These are phyloP conservation scores for Motacilla alba DNA, from an alignment of 2,113 vertebrate genomes.

Conservation along the genomic window DNA sequence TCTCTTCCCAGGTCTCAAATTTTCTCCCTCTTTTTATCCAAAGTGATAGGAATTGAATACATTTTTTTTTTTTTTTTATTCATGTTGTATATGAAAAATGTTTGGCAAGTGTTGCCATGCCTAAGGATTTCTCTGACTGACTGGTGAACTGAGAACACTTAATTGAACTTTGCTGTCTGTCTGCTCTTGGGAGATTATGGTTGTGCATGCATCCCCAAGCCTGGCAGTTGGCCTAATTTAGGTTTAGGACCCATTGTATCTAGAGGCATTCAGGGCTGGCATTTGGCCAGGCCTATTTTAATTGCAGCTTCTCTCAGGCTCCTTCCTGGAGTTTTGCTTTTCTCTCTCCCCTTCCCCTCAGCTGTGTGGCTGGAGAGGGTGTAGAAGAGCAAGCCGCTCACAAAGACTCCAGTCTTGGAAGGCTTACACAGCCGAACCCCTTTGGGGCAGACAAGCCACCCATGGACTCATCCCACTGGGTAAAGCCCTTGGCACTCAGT, in stretches of 20 bases:
- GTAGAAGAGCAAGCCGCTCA: not conserved
- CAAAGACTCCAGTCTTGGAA: conserved; percentile 30
- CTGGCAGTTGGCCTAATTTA: conserved; percentile 62
- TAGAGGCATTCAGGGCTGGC: conserved; percentile 49
- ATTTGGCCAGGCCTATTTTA: conserved; percentile 42
- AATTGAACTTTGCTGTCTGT: conserved; percentile 39
- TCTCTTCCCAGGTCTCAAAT: not conserved
- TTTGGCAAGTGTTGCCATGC: not conserved
- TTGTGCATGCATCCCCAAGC: not conserved
- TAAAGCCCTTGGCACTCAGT: not conserved
- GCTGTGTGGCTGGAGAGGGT: conserved; percentile 13
- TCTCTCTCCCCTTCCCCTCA: not conserved
- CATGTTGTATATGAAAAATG: rapidly evolving
- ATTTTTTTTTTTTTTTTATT: not conserved
- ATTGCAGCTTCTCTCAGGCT: conserved; percentile 64
- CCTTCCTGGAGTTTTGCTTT: conserved; percentile 43
- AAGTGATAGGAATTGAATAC: not conserved
- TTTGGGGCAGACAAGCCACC: conserved; percentile 23
- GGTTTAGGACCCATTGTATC: conserved; percentile 52
- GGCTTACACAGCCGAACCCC: not conserved
- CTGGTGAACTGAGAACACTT: conserved; percentile 26
- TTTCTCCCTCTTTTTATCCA: not conserved
- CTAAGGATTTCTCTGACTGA: conserved; percentile 21
- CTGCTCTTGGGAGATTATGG: conserved; percentile 36
- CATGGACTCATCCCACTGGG: not conserved